Evolutionary conservation across 2,113 vertebrate genomes (phyloP), one percentile per base, ranked within the genome.

Genomic region (Trematocara zebra): DNA sequence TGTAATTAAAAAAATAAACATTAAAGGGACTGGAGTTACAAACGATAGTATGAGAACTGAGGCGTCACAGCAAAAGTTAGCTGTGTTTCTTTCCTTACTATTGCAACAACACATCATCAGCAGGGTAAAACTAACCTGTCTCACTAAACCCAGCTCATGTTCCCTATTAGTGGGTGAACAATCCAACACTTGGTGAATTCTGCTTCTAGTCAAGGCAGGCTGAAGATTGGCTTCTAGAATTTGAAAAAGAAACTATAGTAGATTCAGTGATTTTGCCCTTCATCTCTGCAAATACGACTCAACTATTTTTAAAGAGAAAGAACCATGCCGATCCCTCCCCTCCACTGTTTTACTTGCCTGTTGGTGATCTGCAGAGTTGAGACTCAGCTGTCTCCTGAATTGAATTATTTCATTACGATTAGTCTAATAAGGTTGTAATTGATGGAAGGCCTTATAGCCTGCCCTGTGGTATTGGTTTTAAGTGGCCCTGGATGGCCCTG

Each of bases 401-500:
- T 91, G 78, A 85, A 94, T 95, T 94, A 96, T 95, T 94, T 93
- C 87, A 94, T 94, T 94, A 94, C 87, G 86, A 93, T 95, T 91
- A 88, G 87, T 69, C 90, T 95, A 95, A 95, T 95, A 93, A 86
- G 92, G 78, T 92, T 95, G 89, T 95, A 95, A 96, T 95, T 95
- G 95, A 96, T 88, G 88, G 89, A 94, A 89, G 91, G 91, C 93
- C 93, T 92, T 88, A 67, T 49, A 92, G 85, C 81, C 88, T 89
- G 90, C 89, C 82, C 91, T 74, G 35, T 84, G 80, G 91, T 92
- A 94, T 94, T 92, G 93, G 89, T 91, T 91, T 90, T 90, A 94
- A 94, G 90, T 93, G 92, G 90, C 89, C 93, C 82, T 61, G 11
- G 88, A 91, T 91, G 93, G 87, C 90, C 64, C 83, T 90, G 89